Evolutionary conservation across 2,888 invertebrate genomes (phyloP), one percentile per base, ranked within the genome.

Genomic region (Herminia tarsipennalis): DNA sequence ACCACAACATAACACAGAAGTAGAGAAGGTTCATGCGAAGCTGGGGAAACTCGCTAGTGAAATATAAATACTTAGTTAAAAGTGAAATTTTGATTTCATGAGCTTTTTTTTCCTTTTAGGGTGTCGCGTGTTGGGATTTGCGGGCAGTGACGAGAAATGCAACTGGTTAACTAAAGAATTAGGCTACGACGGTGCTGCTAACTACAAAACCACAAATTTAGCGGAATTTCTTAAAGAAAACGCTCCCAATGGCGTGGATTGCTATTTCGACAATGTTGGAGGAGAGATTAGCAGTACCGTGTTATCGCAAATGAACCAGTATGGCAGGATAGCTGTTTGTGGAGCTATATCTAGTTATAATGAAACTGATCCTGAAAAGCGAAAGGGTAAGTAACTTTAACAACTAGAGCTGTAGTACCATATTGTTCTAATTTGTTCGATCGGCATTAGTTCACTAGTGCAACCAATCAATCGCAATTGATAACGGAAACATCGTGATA

Each of bases 261-360:
- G 95, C 69, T 96, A 94, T 69, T 96, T 95, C 71, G 96, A 96
- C 74, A 96, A 96, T 77, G 96, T 95, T 13, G 95, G 95, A 3
- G 95, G 95, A 1, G 93, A 93, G 56, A 86, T 94, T 4, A 93
- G 94, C 28, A 92, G 92, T 48, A 82, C 74, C 1, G 90, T 95
- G 1, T 78, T 94, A 2, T 83, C 90, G 13, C 92, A 93, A 58
- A 95, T 95, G 95, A 94, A 93, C 46, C 49, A 54, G 14, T 89
- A 77, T 55, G 95, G 95, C 0, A 83, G 95, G 45, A 83, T 95
- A 8, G 88, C 94, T 0, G 92, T 94, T 1, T 95, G 95, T 66
- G 95, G 95, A 9, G 89, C 93, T 1, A 95, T 95, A 52, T 92
- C 94, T 0, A 75, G 86, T 2, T 95, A 95, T 68, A 94, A 94